These are phyloP conservation scores for Gibbula magus DNA, from an alignment of 2,888 invertebrate genomes.

Conservation along the genomic window DNA sequence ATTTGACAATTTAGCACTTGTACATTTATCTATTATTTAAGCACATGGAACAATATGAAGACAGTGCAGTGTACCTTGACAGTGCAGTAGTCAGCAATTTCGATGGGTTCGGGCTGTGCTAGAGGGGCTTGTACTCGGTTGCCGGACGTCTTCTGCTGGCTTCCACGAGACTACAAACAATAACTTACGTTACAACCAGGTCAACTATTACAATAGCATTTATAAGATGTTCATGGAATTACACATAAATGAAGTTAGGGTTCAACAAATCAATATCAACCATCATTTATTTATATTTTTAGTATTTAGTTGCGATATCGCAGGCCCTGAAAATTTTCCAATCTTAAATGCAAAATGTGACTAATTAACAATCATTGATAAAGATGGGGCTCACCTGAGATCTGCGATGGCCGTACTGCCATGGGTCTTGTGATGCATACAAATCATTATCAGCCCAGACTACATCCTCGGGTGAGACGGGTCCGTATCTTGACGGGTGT, in stretches of 20 bases:
- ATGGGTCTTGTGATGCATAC: slow-evolving; percentile 38
- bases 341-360: no score
- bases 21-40: no score
- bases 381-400: not conserved
- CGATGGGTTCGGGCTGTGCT: slow-evolving; percentile 86
- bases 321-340: no score
- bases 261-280: no score
- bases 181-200: not conserved
- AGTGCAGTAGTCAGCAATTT: slow-evolving; percentile 85
- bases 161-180: not conserved
- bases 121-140: slow-evolving; percentile 82
- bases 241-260: no score
- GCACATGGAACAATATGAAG: no score
- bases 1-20: no score
- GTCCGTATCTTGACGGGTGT: not conserved
- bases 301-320: no score
- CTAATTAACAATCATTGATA: no score
- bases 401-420: not conserved
- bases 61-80: slow-evolving; percentile 71
- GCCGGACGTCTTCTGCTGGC: not conserved
- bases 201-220: not conserved
- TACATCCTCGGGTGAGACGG: slow-evolving; percentile 7
- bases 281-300: no score
- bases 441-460: slow-evolving; percentile 50
- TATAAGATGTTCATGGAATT: no score